Evolutionary conservation across 1,140 invertebrate species (phyloP).

Genomic region (Brachionus sp.): DNA sequence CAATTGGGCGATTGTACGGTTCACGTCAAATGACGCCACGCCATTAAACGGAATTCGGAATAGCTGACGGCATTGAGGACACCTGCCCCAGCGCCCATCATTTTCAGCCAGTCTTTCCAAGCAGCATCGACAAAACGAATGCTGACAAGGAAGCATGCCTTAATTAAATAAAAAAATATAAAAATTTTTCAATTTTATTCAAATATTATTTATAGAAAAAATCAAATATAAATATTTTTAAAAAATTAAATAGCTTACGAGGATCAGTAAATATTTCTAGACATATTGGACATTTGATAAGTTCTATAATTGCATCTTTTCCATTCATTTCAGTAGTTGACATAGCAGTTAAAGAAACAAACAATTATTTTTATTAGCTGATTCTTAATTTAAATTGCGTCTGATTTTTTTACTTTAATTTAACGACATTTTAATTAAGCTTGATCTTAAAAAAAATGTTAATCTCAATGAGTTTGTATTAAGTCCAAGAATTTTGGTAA

Average conservation of each 20-base stretch:
- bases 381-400: neutral
- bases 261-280: constrained; percentile 43
- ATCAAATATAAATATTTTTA: neutral
- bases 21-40: constrained; percentile 41
- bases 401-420: neutral
- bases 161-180: neutral
- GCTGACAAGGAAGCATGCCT: constrained; percentile 46
- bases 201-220: neutral
- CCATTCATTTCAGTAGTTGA: constrained; percentile 6
- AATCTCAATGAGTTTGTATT: neutral
- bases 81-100: constrained; percentile 44
- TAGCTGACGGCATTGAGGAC: constrained; percentile 40
- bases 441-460: constrained; percentile 10
- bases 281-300: constrained; percentile 46
- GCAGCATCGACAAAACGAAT: constrained; percentile 42
- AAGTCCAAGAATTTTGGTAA: neutral
- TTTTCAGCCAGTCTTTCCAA: constrained; percentile 31
- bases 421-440: constrained; percentile 9
- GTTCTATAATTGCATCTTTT: constrained; percentile 43
- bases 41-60: constrained; percentile 44
- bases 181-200: neutral
- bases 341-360: neutral
- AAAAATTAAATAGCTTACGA: constrained; percentile 11
- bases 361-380: neutral
- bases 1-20: constrained; percentile 43